These are phyloP conservation scores for Anseranas semipalmata DNA, from an alignment of 2,113 vertebrate genomes.

Conservation along the genomic window DNA sequence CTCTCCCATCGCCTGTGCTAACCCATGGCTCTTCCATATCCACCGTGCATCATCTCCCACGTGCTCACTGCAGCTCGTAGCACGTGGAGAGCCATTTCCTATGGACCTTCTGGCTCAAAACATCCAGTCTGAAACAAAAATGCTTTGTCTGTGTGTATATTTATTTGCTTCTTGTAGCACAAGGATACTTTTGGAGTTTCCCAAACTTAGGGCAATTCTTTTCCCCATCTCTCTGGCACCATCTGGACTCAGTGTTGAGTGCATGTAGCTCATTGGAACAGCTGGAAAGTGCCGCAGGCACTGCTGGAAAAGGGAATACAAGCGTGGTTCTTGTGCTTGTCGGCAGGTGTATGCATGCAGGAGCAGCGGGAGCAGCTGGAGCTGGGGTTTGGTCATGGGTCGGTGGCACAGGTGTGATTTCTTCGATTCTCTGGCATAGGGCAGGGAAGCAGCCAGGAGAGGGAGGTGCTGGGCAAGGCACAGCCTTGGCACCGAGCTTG, in stretches of 20 bases:
- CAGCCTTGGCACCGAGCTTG: not conserved
- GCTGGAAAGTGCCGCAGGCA: not conserved
- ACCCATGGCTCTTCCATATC: not conserved
- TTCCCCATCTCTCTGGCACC: not conserved
- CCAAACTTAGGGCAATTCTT: not conserved
- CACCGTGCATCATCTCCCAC: accelerated
- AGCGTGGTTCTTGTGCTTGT: not conserved
- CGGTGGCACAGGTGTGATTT: accelerated
- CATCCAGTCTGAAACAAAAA: not conserved
- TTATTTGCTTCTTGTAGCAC: not conserved
- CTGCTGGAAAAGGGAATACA: not conserved
- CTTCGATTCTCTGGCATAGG: not conserved
- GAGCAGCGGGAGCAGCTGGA: not conserved
- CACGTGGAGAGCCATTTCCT: too few species aligned
- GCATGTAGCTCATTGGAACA: not conserved
- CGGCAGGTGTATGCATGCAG: accelerated
- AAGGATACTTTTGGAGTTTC: not conserved
- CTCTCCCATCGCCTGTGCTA: too few species aligned
- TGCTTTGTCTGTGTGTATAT: not conserved
- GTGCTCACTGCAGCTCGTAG: not conserved
- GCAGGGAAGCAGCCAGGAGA: not conserved
- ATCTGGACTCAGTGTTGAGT: not conserved
- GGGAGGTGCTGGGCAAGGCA: not conserved
- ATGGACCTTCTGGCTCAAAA: not conserved
- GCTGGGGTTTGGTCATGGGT: not conserved